phyloP scores from a whole-genome alignment of 2,888 invertebrate species.

The Agrochola macilenta region DNA sequence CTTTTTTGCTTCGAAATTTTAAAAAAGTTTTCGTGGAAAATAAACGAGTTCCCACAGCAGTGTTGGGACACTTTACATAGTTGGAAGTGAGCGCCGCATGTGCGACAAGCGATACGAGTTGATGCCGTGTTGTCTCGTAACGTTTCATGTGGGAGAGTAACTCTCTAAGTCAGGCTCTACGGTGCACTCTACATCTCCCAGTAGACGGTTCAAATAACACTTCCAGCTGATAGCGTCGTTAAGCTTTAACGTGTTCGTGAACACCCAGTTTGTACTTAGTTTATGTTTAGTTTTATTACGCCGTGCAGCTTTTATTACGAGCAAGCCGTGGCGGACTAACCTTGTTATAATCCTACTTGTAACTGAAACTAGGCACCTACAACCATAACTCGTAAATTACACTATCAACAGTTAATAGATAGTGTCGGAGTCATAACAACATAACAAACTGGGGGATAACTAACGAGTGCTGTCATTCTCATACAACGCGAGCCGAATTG shows the following conservation, averaged over 20 bases:
- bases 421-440: constrained; percentile 79
- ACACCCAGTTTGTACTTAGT: constrained; percentile 78
- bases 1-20: constrained; percentile 3
- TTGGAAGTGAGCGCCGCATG: constrained; percentile 44
- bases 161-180: constrained; percentile 62
- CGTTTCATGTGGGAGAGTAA: constrained; percentile 54
- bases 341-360: constrained; percentile 63
- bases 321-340: constrained; percentile 58
- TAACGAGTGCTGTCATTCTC: constrained; percentile 84
- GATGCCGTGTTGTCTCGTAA: constrained; percentile 55
- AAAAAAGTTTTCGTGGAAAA: constrained; percentile 19
- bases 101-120: constrained; percentile 40
- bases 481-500: constrained; percentile 76
- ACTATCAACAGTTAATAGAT: constrained; percentile 78
- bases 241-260: constrained; percentile 77
- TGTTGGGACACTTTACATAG: constrained; percentile 30
- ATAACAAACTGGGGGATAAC: constrained; percentile 77
- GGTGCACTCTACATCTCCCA: constrained; percentile 72
- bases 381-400: constrained; percentile 69
- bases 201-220: constrained; percentile 78
- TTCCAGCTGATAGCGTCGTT: constrained; percentile 78
- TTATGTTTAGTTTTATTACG: constrained; percentile 80
- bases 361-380: constrained; percentile 63
- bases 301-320: constrained; percentile 70
- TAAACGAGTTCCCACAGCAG: constrained; percentile 28